Evolutionary conservation across 1,140 invertebrate species (phyloP).

Genomic region (Diprion similis): DNA sequence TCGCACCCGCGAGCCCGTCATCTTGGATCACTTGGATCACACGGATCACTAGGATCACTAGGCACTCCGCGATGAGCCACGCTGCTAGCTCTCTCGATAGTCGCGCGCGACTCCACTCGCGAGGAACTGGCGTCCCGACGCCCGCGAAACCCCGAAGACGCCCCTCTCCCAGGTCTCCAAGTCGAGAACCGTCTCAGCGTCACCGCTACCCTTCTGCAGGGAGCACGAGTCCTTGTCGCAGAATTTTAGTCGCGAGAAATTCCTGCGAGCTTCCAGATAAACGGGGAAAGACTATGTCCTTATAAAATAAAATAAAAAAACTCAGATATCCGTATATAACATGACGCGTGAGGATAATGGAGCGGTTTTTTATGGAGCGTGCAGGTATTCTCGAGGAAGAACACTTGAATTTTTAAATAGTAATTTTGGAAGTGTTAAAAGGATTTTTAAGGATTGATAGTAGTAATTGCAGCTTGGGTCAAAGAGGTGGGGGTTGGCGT

Average conservation of each 20-base stretch:
- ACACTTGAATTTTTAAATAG: too few relatives aligned
- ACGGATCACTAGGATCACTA: constrained; percentile 35
- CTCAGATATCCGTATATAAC: too few relatives aligned
- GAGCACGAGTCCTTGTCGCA: not conserved
- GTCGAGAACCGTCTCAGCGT: constrained; percentile 16
- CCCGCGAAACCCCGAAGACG: constrained; percentile 40
- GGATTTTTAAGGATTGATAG: too few relatives aligned
- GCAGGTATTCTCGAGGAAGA: too few relatives aligned
- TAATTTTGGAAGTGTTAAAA: too few relatives aligned
- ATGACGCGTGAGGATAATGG: too few relatives aligned
- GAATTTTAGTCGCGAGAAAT: not conserved
- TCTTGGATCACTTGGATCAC: constrained; percentile 39
- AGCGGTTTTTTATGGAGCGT: too few relatives aligned
- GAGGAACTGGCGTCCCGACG: constrained; percentile 52
- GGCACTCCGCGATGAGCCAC: constrained; percentile 55
- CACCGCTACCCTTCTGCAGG: not conserved
- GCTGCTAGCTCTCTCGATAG: constrained; percentile 50
- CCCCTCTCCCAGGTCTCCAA: constrained; percentile 29
- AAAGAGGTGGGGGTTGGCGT: too few relatives aligned
- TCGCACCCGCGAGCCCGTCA: constrained; percentile 59
- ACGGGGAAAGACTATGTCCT: too few relatives aligned
- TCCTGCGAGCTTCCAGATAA: too few relatives aligned
- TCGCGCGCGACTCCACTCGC: constrained; percentile 53
- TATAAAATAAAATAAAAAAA: too few relatives aligned
- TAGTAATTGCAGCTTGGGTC: too few relatives aligned